These are phyloP conservation scores for Hypomecis punctinalis DNA, from an alignment of 2,888 invertebrate genomes.

Conservation along the genomic window DNA sequence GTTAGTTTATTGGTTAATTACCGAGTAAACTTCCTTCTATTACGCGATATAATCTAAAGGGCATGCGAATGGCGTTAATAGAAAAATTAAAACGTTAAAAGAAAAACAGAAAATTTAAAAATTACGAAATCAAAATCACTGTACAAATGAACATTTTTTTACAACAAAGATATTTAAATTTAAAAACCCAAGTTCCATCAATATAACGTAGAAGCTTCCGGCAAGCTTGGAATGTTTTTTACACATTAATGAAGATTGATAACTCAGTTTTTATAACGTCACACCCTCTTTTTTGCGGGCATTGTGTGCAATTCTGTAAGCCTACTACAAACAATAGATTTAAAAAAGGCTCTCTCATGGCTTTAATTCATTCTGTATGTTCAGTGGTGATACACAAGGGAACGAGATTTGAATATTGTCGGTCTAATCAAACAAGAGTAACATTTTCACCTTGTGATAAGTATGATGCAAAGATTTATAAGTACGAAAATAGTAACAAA, in stretches of 20 bases:
- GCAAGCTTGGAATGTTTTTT: constrained; percentile 18
- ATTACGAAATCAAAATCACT: background rate
- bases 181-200: constrained; percentile 9
- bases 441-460: background rate
- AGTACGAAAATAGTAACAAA: too few relatives aligned
- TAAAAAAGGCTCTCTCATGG: constrained; percentile 35
- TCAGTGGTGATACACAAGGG: background rate
- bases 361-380: constrained; percentile 9
- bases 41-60: too few relatives aligned
- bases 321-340: constrained; percentile 30
- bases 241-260: constrained; percentile 42
- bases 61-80: too few relatives aligned
- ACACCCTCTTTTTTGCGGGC: constrained; percentile 32
- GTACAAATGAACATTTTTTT: background rate
- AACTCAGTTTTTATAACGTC: constrained; percentile 27
- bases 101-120: background rate
- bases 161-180: background rate
- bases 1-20: too few relatives aligned
- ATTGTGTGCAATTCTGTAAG: constrained; percentile 33
- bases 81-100: background rate
- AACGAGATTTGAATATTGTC: constrained; percentile 6
- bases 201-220: constrained; percentile 1
- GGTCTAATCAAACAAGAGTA: background rate
- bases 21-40: too few relatives aligned
- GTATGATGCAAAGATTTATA: background rate